Base-by-base conservation (phyloP, 2,888 invertebrate genomes). In the Ectropis crepuscularia region DNA sequence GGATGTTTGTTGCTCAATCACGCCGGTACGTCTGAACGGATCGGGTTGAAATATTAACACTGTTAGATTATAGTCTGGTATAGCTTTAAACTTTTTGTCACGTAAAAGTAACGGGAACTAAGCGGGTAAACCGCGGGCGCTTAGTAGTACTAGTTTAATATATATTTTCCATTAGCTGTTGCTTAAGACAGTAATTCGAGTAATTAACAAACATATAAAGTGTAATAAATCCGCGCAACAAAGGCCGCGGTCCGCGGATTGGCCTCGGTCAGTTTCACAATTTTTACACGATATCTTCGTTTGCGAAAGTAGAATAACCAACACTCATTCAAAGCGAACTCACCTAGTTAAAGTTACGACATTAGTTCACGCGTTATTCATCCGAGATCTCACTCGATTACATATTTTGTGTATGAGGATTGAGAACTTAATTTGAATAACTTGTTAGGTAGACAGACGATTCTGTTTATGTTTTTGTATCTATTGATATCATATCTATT, bases 271-370 rank as follows among this genome's bases (percentile, higher is more conserved):
- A 71, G 78, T 90, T 89, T 84, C 89, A 83, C 84, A 88, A 89
- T 80, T 84, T 85, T 83, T 80, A 82, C 83, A 82, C 79, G 81
- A 86, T 88, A 84, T 86, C 86, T 87, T 87, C 86, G 82, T 88
- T 89, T 88, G 83, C 88, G 89, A 88, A 89, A 89, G 82, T 70
- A 72, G 73, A 80, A 77, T 80, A 85, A 86, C 76, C 75, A 73
- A 75, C 80, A 78, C 79, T 84, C 80, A 80, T 82, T 82, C 75
- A 81, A 28, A 80, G 71, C 67, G 73, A 76, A 74, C 70, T 64
- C 70, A 76, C 75, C 73, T 70, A 65, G 66, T 66, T 61, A 63
- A 46, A 50, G 74, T 85, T 84, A 76, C 82, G 82, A 85, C 77
- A 65, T 57, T 60, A 63, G 67, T 75, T 76, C 77, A 71, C 68